These are phyloP conservation scores for Acanthornis magna DNA, from an alignment of 2,797 vertebrate species.

Conservation along the genomic window DNA sequence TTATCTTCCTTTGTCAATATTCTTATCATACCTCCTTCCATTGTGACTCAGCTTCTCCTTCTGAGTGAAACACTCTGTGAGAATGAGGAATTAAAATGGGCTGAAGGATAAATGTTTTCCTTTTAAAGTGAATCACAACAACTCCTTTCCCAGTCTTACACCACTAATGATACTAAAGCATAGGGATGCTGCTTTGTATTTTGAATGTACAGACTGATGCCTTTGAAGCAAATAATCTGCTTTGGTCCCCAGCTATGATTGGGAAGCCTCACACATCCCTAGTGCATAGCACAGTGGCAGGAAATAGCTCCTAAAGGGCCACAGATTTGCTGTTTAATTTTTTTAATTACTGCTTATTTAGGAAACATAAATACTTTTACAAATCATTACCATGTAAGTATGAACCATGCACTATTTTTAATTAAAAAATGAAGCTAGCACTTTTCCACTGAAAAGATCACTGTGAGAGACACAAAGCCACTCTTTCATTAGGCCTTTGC, in stretches of 20 bases:
- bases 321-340: slow-evolving; percentile 53
- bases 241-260: slow-evolving; percentile 46
- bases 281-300: slow-evolving; percentile 32
- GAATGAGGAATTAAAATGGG: background rate
- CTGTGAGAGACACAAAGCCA: background rate
- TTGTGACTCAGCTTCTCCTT: background rate
- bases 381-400: slow-evolving; percentile 48
- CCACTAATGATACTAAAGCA: background rate
- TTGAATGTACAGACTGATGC: background rate
- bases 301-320: slow-evolving; percentile 56
- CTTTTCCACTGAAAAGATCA: background rate
- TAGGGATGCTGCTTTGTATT: background rate
- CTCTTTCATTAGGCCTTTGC: background rate
- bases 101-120: background rate
- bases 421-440: slow-evolving; percentile 44
- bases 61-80: background rate
- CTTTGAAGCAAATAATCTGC: slow-evolving; percentile 51
- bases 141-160: background rate
- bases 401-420: slow-evolving; percentile 26
- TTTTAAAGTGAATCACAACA: background rate
- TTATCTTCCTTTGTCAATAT: background rate
- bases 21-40: background rate
- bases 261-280: slow-evolving; percentile 33
- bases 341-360: slow-evolving; percentile 67
- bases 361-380: slow-evolving; percentile 64